Conservation (phyloP, 2,888 invertebrate species). For the Mongoloraphidia duomilia region DNA sequence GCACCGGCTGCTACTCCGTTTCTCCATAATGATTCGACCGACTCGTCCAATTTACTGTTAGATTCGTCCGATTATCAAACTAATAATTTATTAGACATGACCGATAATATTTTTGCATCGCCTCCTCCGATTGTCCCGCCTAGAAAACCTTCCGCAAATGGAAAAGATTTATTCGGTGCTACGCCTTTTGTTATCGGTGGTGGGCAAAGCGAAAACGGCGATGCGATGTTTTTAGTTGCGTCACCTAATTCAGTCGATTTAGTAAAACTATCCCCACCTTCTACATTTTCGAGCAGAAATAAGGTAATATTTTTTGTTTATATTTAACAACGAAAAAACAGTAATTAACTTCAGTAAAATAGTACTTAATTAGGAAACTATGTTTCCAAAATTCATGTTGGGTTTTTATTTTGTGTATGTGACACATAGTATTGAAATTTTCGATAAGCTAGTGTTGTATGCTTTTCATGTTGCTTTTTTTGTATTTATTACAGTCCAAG, state of each 20-base stretch:
- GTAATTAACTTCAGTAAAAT: too few relatives aligned
- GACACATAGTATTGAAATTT: too few relatives aligned
- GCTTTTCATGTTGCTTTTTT: too few relatives aligned
- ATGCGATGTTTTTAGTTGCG: slow-evolving; percentile 30
- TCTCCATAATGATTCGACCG: background rate
- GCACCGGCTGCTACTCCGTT: too few relatives aligned
- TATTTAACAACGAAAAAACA: background rate
- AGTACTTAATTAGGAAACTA: too few relatives aligned
- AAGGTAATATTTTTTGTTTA: slow-evolving; percentile 3
- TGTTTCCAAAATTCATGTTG: too few relatives aligned
- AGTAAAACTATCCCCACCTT: slow-evolving; percentile 31
- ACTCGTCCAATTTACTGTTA: slow-evolving; percentile 12
- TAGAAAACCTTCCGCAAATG: slow-evolving; percentile 4
- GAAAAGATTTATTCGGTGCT: slow-evolving; percentile 26
- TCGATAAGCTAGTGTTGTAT: too few relatives aligned
- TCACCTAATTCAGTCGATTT: slow-evolving; percentile 30
- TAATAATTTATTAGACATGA: slow-evolving; percentile 22
- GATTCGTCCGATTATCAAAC: slow-evolving; percentile 25
- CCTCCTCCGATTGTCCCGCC: slow-evolving; percentile 26
- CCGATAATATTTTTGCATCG: slow-evolving; percentile 31
- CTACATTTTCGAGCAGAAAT: slow-evolving; percentile 21
- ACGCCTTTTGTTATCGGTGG: slow-evolving; percentile 31
- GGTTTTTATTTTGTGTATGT: too few relatives aligned
- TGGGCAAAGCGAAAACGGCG: slow-evolving; percentile 30
- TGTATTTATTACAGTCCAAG: too few relatives aligned